These are phyloP conservation scores for Grus americana DNA, from an alignment of 2,113 vertebrate species.

Conservation along the genomic window DNA sequence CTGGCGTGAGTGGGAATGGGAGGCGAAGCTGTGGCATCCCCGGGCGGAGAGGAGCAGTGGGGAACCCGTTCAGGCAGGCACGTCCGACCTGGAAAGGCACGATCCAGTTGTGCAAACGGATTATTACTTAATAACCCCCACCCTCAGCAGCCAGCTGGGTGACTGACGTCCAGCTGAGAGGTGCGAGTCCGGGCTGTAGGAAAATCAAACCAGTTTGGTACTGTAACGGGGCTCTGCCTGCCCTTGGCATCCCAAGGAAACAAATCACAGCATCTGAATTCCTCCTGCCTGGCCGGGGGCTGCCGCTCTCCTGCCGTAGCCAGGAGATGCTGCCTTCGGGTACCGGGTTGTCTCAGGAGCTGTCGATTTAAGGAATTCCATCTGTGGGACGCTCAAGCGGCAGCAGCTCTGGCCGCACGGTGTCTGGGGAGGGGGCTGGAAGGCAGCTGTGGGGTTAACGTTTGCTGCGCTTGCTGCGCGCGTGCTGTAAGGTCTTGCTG, in stretches of 20 bases:
- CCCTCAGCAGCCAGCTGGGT: not conserved
- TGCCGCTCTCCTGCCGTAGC: not conserved
- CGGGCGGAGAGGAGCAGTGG: rapidly evolving
- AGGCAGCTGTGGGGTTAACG: not conserved
- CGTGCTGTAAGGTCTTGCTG: rapidly evolving
- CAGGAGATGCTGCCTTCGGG: not conserved
- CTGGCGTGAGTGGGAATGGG: not conserved
- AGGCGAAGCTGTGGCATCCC: not conserved
- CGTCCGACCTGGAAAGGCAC: not conserved
- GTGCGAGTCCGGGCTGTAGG: not conserved
- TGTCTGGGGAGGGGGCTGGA: not conserved
- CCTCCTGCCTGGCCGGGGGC: not conserved
- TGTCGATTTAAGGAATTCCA: not conserved
- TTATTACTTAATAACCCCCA: not conserved
- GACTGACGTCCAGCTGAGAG: not conserved
- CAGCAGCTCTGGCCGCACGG: not conserved
- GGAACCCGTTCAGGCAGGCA: not conserved
- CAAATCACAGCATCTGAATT: rapidly evolving
- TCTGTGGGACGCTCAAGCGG: not conserved
- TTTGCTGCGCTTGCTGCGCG: not conserved
- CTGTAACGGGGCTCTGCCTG: not conserved
- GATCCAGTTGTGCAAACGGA: not conserved
- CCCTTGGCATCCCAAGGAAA: not conserved
- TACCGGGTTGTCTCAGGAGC: not conserved
- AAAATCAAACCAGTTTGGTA: not conserved